Percentiles rank a stretch among this genome's conserved stretches.
phyloP scores from a whole-genome alignment of 2,797 vertebrate genomes.

The Cetoscarus ocellatus region DNA sequence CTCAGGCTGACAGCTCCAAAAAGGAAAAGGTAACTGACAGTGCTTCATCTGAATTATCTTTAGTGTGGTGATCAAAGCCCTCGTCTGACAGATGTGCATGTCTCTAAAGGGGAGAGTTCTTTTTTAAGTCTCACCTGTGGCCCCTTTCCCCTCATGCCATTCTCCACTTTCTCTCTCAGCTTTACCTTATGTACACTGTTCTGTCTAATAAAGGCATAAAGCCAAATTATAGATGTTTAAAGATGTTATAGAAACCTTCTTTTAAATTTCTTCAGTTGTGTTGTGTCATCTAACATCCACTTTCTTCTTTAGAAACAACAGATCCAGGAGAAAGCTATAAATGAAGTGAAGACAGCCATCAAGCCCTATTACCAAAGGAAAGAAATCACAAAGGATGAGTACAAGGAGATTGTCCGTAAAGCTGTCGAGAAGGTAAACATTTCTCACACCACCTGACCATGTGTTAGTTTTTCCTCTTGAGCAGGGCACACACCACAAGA shows the following conservation, averaged over 20 bases:
- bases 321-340: constrained; percentile 95
- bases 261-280: too few relatives aligned
- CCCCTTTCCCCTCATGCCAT: too few relatives aligned
- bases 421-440: constrained; percentile 93
- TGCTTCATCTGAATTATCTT: not conserved
- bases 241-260: too few relatives aligned
- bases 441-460: not conserved
- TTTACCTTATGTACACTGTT: too few relatives aligned
- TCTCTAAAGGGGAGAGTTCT: too few relatives aligned
- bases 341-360: constrained; percentile 95
- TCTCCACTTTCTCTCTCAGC: too few relatives aligned
- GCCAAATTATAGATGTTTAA: too few relatives aligned
- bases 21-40: constrained; percentile 91
- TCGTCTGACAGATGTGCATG: too few relatives aligned
- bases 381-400: constrained; percentile 98
- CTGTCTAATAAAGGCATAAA: too few relatives aligned
- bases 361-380: constrained; percentile 99
- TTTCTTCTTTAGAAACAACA: constrained; percentile 88
- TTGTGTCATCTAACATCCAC: not conserved
- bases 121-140: too few relatives aligned
- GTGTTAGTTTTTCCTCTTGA: not conserved
- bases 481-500: too few relatives aligned
- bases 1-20: constrained; percentile 94
- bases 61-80: not conserved
- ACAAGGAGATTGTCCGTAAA: constrained; percentile 98